Conservation (phyloP, 2,888 invertebrate genomes). For the Sipha maydis region DNA sequence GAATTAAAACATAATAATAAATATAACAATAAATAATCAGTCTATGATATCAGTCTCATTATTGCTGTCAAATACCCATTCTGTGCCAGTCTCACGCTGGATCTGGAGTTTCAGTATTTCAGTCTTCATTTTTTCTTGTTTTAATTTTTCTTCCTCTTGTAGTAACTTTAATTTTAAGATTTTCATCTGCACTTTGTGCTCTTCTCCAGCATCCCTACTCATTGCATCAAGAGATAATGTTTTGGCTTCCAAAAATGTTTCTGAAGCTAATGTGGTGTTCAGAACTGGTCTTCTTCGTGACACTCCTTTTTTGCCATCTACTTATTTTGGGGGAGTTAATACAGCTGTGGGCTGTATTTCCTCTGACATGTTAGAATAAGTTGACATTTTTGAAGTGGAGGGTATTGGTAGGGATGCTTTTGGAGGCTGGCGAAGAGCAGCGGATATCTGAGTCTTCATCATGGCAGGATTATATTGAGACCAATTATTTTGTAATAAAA, state of each 20-base stretch:
- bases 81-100: constrained; percentile 12
- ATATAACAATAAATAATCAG: constrained; percentile 26
- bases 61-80: constrained; percentile 18
- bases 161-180: constrained; percentile 9
- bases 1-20: constrained; percentile 25
- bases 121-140: constrained; percentile 35
- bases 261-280: neutral
- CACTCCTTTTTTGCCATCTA: too few relatives aligned
- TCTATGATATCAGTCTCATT: too few relatives aligned
- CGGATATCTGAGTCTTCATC: constrained; percentile 1
- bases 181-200: constrained; percentile 39
- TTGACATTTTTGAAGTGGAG: too few relatives aligned
- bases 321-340: too few relatives aligned
- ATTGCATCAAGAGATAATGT: neutral
- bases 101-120: constrained; percentile 34
- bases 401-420: neutral
- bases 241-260: constrained; percentile 5
- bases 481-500: neutral
- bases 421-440: constrained; percentile 16
- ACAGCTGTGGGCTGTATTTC: too few relatives aligned
- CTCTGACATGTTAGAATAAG: too few relatives aligned
- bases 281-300: too few relatives aligned
- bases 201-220: constrained; percentile 23
- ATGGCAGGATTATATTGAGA: neutral
- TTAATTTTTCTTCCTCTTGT: constrained; percentile 36